Conservation (phyloP, 2,797 vertebrate genomes). For the Typhlichthys eigenmanni region DNA sequence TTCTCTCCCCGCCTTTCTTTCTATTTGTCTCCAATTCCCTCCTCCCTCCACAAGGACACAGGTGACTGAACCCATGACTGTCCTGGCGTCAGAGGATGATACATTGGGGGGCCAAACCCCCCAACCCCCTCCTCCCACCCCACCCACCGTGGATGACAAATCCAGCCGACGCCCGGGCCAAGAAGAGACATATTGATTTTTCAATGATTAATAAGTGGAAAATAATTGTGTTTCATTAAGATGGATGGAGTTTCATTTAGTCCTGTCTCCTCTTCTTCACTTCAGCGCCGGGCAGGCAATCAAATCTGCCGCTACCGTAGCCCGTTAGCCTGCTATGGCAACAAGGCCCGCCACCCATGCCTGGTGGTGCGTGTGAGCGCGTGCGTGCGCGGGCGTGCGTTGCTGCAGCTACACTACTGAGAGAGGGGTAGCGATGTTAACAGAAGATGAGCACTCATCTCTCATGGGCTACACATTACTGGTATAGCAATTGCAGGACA, state of each 20-base stretch:
- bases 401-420: constrained; percentile 24
- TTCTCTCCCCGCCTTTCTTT: not conserved
- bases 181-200: constrained; percentile 99
- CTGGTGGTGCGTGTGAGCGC: constrained; percentile 26
- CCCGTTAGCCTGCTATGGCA: constrained; percentile 95
- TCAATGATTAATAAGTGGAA: constrained; percentile 99
- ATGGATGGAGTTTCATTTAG: constrained; percentile 99
- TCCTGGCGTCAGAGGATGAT: constrained; percentile 89
- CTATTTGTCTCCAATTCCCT: constrained; percentile 38
- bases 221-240: constrained; percentile 99
- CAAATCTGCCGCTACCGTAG: constrained; percentile 85
- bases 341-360: constrained; percentile 80
- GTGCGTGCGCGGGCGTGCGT: constrained; percentile 1
- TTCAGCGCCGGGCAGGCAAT: constrained; percentile 94
- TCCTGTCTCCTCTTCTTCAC: constrained; percentile 95
- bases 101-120: constrained; percentile 77
- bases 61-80: constrained; percentile 97
- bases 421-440: constrained; percentile 48
- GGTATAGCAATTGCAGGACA: constrained; percentile 31
- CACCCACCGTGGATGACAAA: constrained; percentile 92
- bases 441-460: constrained; percentile 59
- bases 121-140: too few relatives aligned
- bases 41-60: constrained; percentile 87
- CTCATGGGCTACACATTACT: constrained; percentile 50
- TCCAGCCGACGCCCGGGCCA: constrained; percentile 89